Conservation (phyloP, 1,140 invertebrate genomes). For the Oreohelix idahoensis region DNA sequence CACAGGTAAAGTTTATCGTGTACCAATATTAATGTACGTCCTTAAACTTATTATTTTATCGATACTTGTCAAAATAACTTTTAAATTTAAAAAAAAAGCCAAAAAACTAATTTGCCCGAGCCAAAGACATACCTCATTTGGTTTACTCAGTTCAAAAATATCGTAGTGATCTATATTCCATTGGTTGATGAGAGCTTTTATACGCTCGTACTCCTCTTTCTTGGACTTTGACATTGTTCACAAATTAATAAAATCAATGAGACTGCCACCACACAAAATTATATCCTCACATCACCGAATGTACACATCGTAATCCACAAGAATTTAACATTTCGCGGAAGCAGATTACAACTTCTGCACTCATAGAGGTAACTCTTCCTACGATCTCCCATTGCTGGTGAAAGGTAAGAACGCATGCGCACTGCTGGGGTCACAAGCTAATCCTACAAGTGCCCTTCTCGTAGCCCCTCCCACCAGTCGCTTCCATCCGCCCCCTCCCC, state of each 20-base stretch:
- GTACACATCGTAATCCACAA: background rate
- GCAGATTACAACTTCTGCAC: background rate
- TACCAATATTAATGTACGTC: no score
- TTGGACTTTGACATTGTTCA: slow-evolving; percentile 43
- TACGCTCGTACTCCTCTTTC: slow-evolving; percentile 55
- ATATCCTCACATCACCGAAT: background rate
- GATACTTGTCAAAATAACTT: no score
- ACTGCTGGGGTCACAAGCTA: background rate
- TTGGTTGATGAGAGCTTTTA: slow-evolving; percentile 75
- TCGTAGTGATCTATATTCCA: slow-evolving; percentile 99
- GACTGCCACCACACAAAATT: background rate
- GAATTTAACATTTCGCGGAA: background rate
- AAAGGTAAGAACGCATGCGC: slow-evolving; percentile 40
- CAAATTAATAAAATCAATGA: background rate
- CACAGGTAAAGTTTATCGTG: background rate
- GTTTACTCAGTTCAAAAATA: slow-evolving; percentile 96
- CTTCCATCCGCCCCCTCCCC: background rate
- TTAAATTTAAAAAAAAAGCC: background rate
- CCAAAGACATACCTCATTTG: slow-evolving; percentile 87
- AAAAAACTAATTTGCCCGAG: background rate
- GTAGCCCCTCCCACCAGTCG: background rate
- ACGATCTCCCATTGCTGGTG: slow-evolving; percentile 13
- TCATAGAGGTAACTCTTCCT: background rate
- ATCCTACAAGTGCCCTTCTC: background rate
- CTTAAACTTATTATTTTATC: no score